Conservation (phyloP, 2,888 invertebrate genomes). For the Habrosyne pyritoides region DNA sequence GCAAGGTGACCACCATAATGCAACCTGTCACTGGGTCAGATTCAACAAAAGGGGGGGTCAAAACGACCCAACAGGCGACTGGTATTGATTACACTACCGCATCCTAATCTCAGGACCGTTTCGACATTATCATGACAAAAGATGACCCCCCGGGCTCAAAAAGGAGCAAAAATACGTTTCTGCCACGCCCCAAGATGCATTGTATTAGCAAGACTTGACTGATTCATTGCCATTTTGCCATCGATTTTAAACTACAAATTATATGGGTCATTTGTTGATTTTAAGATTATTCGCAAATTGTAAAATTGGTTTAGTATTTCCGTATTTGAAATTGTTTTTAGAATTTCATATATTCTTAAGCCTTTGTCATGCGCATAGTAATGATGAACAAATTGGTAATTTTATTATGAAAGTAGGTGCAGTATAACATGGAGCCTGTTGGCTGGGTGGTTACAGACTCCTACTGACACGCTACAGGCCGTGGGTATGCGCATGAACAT, state of each 20-base stretch:
- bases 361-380: too few relatives aligned
- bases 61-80: conserved; percentile 22
- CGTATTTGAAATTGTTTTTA: too few relatives aligned
- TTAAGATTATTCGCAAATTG: background rate
- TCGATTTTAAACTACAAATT: conserved; percentile 7
- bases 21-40: conserved; percentile 73
- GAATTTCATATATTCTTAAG: too few relatives aligned
- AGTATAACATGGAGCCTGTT: too few relatives aligned
- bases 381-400: too few relatives aligned
- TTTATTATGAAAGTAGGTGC: too few relatives aligned
- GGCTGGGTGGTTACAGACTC: too few relatives aligned
- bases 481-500: too few relatives aligned
- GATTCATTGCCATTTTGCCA: conserved; percentile 40
- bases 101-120: conserved; percentile 48
- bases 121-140: conserved; percentile 65
- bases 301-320: too few relatives aligned
- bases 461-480: too few relatives aligned
- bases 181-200: conserved; percentile 51
- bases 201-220: conserved; percentile 43
- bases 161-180: conserved; percentile 50
- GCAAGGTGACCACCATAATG: conserved; percentile 48
- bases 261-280: background rate
- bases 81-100: conserved; percentile 59
- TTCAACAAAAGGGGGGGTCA: conserved; percentile 53
- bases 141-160: conserved; percentile 57